Percentiles rank a stretch among this genome's conserved stretches.
These are phyloP conservation scores for Tachina grossa DNA, from an alignment of 2,888 invertebrate species.

Conservation along the genomic window DNA sequence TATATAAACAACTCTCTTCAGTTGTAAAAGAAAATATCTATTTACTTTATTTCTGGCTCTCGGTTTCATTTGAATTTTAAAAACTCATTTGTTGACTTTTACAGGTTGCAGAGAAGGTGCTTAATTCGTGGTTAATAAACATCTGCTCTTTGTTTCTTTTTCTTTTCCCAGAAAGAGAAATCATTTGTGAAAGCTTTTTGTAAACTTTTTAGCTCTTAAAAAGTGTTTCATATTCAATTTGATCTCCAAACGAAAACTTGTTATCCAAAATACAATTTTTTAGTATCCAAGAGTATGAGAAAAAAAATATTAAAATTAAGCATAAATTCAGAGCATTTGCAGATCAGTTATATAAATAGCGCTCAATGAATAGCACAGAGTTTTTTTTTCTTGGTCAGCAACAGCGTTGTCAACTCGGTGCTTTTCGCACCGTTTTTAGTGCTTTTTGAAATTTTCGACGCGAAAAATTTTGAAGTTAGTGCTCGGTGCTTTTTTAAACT, in stretches of 20 bases:
- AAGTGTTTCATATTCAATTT: constrained; percentile 69
- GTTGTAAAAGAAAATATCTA: neutral
- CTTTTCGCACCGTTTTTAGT: too few relatives aligned
- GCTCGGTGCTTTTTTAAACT: too few relatives aligned
- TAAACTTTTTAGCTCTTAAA: constrained; percentile 28
- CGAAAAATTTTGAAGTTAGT: too few relatives aligned
- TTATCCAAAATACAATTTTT: neutral
- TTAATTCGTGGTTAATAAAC: neutral
- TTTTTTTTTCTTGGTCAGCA: too few relatives aligned
- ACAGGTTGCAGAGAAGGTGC: constrained; percentile 55
- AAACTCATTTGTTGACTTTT: constrained; percentile 41
- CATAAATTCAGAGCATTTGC: too few relatives aligned
- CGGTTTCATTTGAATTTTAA: neutral
- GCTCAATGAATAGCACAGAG: too few relatives aligned
- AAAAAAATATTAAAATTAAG: too few relatives aligned
- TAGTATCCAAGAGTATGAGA: too few relatives aligned
- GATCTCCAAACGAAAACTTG: neutral
- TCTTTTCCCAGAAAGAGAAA: constrained; percentile 10
- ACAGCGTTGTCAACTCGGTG: too few relatives aligned
- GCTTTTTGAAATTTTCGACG: too few relatives aligned
- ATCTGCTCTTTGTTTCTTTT: constrained; percentile 47
- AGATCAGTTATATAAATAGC: too few relatives aligned
- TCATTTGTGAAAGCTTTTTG: constrained; percentile 22
- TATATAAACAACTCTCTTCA: constrained; percentile 35
- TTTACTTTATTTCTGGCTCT: constrained; percentile 27